phyloP scores from a whole-genome alignment of 1,140 invertebrate genomes.

The Pseudomyrmex dendroicus region DNA sequence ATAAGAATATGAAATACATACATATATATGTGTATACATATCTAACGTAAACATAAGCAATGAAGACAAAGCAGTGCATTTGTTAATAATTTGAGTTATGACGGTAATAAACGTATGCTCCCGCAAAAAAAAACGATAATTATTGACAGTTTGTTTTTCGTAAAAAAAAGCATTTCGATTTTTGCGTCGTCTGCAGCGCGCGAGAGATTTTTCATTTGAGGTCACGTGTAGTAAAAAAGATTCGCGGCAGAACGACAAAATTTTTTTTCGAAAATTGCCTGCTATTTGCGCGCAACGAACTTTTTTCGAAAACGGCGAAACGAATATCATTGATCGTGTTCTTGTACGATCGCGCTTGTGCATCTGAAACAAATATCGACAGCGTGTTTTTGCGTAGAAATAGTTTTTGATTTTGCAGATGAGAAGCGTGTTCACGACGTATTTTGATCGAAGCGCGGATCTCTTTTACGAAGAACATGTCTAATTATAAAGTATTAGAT shows the following conservation, averaged over 20 bases:
- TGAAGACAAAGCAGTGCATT: background rate
- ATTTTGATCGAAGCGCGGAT: too few species aligned
- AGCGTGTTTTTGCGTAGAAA: background rate
- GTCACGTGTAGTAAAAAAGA: background rate
- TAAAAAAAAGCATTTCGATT: background rate
- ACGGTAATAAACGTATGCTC: background rate
- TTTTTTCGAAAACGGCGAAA: constrained; percentile 23
- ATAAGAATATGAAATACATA: too few species aligned
- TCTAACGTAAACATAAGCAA: background rate
- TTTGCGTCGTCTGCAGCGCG: background rate
- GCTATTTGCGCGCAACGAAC: background rate
- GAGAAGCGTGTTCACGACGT: background rate
- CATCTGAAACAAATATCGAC: constrained; percentile 1
- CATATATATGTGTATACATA: too few species aligned
- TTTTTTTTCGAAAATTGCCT: constrained; percentile 8
- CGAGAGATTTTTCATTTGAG: background rate
- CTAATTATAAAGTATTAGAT: too few species aligned
- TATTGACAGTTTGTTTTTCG: too few species aligned
- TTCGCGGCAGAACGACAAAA: constrained; percentile 15
- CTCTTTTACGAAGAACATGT: too few species aligned
- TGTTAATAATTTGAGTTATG: background rate
- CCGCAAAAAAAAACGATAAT: background rate
- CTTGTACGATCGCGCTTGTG: constrained; percentile 6
- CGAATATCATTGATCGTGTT: constrained; percentile 9
- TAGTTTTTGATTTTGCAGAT: too few species aligned